Evolutionary conservation across 1,140 invertebrate species (phyloP), one percentile per base, ranked within the genome.

Genomic region (Drosophila grimshawi): DNA sequence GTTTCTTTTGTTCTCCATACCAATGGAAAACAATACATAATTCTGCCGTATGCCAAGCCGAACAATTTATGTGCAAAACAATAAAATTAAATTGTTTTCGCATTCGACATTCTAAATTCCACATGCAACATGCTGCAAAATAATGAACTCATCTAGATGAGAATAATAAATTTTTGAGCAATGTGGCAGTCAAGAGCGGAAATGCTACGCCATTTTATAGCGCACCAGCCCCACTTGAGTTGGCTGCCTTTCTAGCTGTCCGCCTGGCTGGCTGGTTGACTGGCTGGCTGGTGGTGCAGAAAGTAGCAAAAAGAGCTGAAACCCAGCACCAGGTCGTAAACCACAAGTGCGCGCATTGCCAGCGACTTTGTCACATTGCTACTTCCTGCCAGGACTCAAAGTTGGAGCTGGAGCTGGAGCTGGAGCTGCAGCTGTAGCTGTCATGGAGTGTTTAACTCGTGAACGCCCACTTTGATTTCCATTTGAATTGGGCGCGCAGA

Each of bases 31-130:
- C 83, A 88, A 80, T 79, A 83, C 83, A 86, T 86, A 88, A 79
- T 86, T 88, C 82, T 67, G 72, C 33, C 11, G 57, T 61, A 61
- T 43, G 33, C 43, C 57, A 67, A 67, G 60, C n/a, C 49, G 43
- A 66, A 59, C 61, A 91, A 91, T 92, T 92, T 91, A 92, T 92
- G 90, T 71, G 90, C 74, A 91, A 91, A 90, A 86, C 90, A 92
- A 92, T 92, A 91, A 91, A 92, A 91, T 90, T 91, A 90, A 90
- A 92, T 92, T 89, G 90, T 92, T 90, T 90, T 90, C 86, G 78
- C 90, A 91, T 91, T 90, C 77, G 61, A 73, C 79, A 86, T 43
- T 53, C 29, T 10, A 51, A 56, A 76, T 60, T 46, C 57, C 57
- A 35, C 43, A 35, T 48, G 80, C 79, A 88, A 78, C 83, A 60